These are phyloP conservation scores for Drosophila kohkoa DNA, from an alignment of 1,140 invertebrate genomes.

Conservation along the genomic window DNA sequence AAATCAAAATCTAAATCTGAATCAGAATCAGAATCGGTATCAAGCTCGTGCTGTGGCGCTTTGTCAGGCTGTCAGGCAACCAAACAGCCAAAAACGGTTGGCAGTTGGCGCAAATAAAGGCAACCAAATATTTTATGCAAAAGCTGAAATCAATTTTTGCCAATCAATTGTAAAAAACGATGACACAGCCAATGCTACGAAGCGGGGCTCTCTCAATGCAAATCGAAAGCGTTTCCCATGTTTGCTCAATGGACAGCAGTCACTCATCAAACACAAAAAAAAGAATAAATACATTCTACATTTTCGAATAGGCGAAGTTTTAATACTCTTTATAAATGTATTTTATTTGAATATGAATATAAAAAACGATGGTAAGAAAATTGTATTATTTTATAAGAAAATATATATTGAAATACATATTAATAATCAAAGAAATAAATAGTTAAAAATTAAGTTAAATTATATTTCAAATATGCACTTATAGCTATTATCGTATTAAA, in stretches of 20 bases:
- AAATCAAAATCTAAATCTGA: constrained; percentile 3
- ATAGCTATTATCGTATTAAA: too few species aligned
- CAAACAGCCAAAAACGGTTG: constrained; percentile 9
- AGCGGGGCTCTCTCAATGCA: constrained; percentile 30
- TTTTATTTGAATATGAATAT: too few species aligned
- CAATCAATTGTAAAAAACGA: constrained; percentile 78
- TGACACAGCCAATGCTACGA: constrained; percentile 40
- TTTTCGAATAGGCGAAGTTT: background rate
- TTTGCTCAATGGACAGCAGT: constrained; percentile 63
- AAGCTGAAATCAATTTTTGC: constrained; percentile 80
- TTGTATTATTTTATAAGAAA: too few species aligned
- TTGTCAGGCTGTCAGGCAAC: constrained; percentile 58
- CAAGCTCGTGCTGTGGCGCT: constrained; percentile 37
- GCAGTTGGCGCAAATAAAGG: constrained; percentile 75
- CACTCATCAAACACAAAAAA: constrained; percentile 5
- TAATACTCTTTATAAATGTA: background rate
- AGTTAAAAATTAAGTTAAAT: too few species aligned
- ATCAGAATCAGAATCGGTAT: constrained; percentile 16
- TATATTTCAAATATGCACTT: too few species aligned
- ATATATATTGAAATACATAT: too few species aligned
- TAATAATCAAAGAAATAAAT: too few species aligned
- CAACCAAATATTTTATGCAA: constrained; percentile 77
- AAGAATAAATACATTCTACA: background rate
- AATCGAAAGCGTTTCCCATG: constrained; percentile 61
- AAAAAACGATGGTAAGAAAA: too few species aligned